These are phyloP conservation scores for Grus americana DNA, from an alignment of 2,113 vertebrate genomes.

Conservation along the genomic window DNA sequence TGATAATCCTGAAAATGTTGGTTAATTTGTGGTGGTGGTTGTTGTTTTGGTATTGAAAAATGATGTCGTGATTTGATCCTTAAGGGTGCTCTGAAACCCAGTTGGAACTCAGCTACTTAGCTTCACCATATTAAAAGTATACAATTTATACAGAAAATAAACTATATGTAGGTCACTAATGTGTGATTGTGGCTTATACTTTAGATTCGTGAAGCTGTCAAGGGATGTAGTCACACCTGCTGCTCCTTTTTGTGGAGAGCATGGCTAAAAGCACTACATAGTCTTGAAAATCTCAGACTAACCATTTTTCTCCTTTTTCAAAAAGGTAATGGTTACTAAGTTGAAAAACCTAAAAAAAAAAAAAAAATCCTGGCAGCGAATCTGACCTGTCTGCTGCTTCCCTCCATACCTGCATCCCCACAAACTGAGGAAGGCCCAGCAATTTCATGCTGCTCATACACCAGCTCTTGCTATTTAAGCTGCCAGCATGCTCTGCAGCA, in stretches of 20 bases:
- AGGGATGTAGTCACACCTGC: neutral
- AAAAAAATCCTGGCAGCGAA: neutral
- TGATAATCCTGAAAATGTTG: neutral
- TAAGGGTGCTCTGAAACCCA: neutral
- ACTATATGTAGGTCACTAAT: neutral
- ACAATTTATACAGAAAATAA: neutral
- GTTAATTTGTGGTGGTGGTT: neutral
- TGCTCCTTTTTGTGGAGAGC: neutral
- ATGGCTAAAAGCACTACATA: neutral
- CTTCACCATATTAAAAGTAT: neutral
- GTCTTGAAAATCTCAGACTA: neutral
- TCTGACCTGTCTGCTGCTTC: neutral
- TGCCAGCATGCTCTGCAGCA: neutral
- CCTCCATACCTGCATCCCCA: neutral
- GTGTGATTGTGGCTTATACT: neutral
- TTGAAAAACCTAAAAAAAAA: neutral
- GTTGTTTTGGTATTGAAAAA: neutral
- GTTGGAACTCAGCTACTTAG: neutral
- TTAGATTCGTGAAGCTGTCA: neutral
- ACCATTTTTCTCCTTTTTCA: fast-evolving
- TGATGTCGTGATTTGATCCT: neutral
- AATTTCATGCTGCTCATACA: neutral
- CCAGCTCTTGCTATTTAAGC: neutral
- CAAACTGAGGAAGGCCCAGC: neutral
- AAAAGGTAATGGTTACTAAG: neutral